phyloP scores from a whole-genome alignment of 1,140 invertebrate genomes.

The Drosophila neocordata region DNA sequence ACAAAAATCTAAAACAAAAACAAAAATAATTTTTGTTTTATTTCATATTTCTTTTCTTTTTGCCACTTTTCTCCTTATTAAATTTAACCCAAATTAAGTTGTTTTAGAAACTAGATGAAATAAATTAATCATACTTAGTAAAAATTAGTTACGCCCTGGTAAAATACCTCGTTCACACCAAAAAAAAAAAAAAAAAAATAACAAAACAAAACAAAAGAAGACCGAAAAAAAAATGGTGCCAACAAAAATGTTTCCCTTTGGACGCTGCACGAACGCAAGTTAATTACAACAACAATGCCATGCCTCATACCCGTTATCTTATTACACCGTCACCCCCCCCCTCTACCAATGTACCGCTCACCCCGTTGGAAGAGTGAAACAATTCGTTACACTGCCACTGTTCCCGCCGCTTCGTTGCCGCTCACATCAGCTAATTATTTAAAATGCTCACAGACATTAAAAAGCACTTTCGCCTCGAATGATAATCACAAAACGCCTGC shows the following conservation, averaged over 20 bases:
- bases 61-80: no score
- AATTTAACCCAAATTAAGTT: no score
- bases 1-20: no score
- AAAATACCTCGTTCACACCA: slow-evolving; percentile 2
- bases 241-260: slow-evolving; percentile 33
- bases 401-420: slow-evolving; percentile 1
- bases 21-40: no score
- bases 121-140: no score
- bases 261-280: slow-evolving; percentile 13
- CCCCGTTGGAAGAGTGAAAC: background rate
- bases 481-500: slow-evolving; percentile 62
- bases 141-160: background rate
- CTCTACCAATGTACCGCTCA: background rate
- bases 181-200: background rate
- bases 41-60: no score
- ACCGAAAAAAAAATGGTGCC: background rate
- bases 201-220: background rate
- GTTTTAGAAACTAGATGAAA: no score
- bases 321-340: background rate
- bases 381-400: background rate
- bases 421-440: slow-evolving; percentile 73
- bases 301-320: background rate
- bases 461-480: slow-evolving; percentile 72
- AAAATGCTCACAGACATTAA: slow-evolving; percentile 76
- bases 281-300: slow-evolving; percentile 50